These are phyloP conservation scores for Sanderia malayensis DNA, from an alignment of 30 jellyfish, hydroid and myxozoan species.

Conservation along the genomic window DNA sequence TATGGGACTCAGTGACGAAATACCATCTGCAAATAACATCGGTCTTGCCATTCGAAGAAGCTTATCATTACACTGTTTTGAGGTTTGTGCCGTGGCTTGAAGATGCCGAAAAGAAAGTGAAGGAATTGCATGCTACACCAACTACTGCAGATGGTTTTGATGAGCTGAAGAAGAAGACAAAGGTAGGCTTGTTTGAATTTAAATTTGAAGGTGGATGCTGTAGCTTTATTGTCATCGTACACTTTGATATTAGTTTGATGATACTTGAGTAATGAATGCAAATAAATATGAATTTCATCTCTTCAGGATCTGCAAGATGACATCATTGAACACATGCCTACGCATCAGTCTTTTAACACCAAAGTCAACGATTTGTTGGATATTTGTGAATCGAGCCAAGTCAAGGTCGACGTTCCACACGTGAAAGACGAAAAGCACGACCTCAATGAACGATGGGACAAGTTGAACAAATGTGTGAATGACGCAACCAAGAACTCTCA, in stretches of 20 bases:
- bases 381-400: constrained; percentile 54
- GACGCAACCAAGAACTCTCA: constrained; percentile 48
- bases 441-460: constrained; percentile 81
- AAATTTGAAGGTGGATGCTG: too few relatives aligned
- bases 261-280: too few relatives aligned
- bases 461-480: constrained; percentile 37
- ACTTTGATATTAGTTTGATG: too few relatives aligned
- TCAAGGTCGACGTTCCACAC: constrained; percentile 62
- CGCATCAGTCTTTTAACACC: constrained; percentile 46
- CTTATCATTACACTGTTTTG: constrained; percentile 59
- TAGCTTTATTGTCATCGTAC: too few relatives aligned
- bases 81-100: constrained; percentile 85
- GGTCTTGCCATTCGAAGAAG: constrained; percentile 83
- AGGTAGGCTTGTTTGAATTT: constrained; percentile 29
- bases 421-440: constrained; percentile 73
- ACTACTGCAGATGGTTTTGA: constrained; percentile 23
- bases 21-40: constrained; percentile 74
- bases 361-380: constrained; percentile 49
- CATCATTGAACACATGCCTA: constrained; percentile 60
- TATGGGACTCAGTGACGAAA: constrained; percentile 52
- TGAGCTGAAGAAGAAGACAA: constrained; percentile 25
- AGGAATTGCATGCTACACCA: constrained; percentile 41
- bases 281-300: neutral
- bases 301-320: constrained; percentile 65
- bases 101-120: constrained; percentile 59